Evolutionary conservation across 1,140 invertebrate species (phyloP), one percentile per base, ranked within the genome.

Genomic region (Holcopasites calliopsidis): DNA sequence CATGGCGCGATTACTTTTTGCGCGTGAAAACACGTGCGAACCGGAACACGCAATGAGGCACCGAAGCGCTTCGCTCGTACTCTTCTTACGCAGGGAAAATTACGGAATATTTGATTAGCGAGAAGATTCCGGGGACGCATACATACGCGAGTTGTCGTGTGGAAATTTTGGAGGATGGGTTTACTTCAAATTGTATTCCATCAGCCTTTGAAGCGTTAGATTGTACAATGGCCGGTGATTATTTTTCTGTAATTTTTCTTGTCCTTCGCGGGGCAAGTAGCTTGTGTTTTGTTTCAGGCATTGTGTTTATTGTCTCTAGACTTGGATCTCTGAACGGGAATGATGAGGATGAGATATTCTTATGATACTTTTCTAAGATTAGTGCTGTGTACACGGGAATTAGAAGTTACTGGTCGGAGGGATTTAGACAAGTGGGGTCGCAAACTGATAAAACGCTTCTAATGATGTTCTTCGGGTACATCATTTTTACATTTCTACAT

Each of bases 21-120:
- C 52, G 61, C 57, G 70, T 52, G 50, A 77, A 69, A 80, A 82
- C 78, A 77, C 38, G 42, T 62, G 77, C 61, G 47, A 79, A 79
- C 44, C 35, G 10, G 55, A n/a, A 57, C 38, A 44, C 38, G 76
- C 42, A 76, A 79, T 16, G 71, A 40, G 71, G 76, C 33, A 71
- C 71, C 57, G 1, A 10, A 2, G 16, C 31, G 28, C 5, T 49
- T 35, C 35, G 13, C 26, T 50, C n/a, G 23, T 18, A 11, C 2
- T 21, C 38, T 76, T 52, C 33, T 10, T n/a, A 21, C n/a, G n/a
- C n/a, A 69, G 71, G 23, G 23, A 23, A 31, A 23, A 49, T 35
- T 16, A 60, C 1, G 18, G 16, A 35, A n/a, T n/a, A 70, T 70
- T 10, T 47, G 7, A 5, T 31, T 16, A 31, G 10, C 5, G 1